Percentiles rank a stretch among this genome's conserved stretches.
Conservation (phyloP, 2,113 vertebrate genomes). For the Hippopotamus amphibius region DNA sequence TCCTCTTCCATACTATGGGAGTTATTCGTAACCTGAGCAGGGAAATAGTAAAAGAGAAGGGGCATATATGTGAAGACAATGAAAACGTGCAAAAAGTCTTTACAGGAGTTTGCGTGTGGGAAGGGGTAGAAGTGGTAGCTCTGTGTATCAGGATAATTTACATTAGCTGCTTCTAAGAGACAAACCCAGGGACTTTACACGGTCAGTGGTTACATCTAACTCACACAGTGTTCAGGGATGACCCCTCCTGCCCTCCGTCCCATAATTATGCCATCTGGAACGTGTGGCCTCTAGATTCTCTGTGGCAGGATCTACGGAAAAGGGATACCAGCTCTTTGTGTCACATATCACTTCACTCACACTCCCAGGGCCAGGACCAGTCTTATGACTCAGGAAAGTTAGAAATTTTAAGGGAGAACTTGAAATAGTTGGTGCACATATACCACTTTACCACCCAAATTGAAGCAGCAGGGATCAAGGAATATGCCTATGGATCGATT, state of each 20-base stretch:
- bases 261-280: not conserved
- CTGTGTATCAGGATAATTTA: not conserved
- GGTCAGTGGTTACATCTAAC: not conserved
- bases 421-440: not conserved
- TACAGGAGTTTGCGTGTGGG: not conserved
- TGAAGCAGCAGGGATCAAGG: not conserved
- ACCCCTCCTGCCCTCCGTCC: not conserved
- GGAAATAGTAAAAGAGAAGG: not conserved
- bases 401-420: not conserved
- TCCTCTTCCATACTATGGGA: not conserved
- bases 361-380: not conserved
- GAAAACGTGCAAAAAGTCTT: not conserved
- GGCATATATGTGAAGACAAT: not conserved
- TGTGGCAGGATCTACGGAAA: not conserved
- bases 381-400: not conserved
- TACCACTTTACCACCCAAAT: not conserved
- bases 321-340: not conserved
- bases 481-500: not conserved
- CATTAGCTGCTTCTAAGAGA: not conserved
- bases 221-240: not conserved
- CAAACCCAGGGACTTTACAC: not conserved
- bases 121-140: not conserved
- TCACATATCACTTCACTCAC: not conserved
- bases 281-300: not conserved
- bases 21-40: not conserved